Evolutionary conservation across 2,797 vertebrate species (phyloP).

Genomic region (Spinus pinus): DNA sequence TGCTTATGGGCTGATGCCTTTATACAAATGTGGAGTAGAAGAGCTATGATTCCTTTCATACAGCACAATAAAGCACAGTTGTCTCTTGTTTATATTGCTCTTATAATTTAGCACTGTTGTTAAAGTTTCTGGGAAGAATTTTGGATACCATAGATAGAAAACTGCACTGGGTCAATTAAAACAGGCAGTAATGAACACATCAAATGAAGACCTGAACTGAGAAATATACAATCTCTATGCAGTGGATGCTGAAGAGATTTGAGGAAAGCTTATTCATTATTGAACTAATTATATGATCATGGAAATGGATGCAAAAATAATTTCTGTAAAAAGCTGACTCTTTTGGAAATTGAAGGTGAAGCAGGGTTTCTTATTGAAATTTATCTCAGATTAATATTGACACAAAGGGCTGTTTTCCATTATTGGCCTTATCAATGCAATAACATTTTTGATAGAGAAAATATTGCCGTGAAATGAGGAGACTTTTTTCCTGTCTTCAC

Average conservation of each 20-base stretch:
- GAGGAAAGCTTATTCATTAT: neutral
- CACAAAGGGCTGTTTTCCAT: conserved; percentile 36
- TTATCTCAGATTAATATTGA: conserved; percentile 59
- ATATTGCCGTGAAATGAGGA: neutral
- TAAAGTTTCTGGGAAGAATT: neutral
- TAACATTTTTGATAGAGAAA: conserved; percentile 1
- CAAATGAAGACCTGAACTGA: neutral
- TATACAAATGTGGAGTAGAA: neutral
- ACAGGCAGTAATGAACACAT: neutral
- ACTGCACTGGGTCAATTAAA: neutral
- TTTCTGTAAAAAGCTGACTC: neutral
- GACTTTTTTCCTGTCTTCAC: neutral
- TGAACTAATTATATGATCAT: neutral
- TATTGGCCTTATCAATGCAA: neutral
- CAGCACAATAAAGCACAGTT: neutral
- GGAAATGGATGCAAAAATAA: neutral
- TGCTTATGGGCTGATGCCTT: neutral
- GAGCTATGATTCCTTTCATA: neutral
- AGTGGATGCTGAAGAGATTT: neutral
- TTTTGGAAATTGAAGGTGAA: neutral
- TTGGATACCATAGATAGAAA: neutral
- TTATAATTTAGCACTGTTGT: neutral
- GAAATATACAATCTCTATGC: neutral
- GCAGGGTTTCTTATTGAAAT: neutral
- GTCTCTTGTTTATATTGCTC: neutral